Evolutionary conservation across 2,113 vertebrate species (phyloP).

Genomic region (Oxyura jamaicensis): DNA sequence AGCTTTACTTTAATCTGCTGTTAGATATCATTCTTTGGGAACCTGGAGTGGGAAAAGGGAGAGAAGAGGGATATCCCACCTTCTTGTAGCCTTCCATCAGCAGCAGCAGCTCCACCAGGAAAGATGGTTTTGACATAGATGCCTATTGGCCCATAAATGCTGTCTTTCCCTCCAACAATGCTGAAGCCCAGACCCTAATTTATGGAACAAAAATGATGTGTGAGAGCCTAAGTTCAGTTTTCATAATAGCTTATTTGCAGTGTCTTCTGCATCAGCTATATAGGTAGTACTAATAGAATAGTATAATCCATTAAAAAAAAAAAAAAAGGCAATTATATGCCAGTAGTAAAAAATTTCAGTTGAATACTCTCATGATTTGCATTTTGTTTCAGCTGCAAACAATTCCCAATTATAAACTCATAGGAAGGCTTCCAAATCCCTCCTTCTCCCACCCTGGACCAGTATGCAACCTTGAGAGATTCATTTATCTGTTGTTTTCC

Average conservation of each 20-base stretch:
- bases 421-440: background rate
- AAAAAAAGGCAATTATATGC: background rate
- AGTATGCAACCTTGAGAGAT: background rate
- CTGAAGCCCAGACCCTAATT: slow-evolving; percentile 93
- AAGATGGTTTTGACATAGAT: slow-evolving; percentile 97
- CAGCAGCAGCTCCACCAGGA: slow-evolving; percentile 89
- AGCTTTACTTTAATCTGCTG: background rate
- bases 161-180: slow-evolving; percentile 93
- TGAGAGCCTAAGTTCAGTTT: background rate
- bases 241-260: background rate
- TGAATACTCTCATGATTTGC: background rate
- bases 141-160: slow-evolving; percentile 93
- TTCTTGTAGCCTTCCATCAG: slow-evolving; percentile 91
- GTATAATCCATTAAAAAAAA: background rate
- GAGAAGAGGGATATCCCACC: slow-evolving; percentile 70
- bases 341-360: background rate
- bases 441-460: background rate
- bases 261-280: background rate
- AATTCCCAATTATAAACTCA: background rate
- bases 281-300: background rate
- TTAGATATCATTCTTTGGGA: background rate
- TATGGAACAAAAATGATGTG: background rate
- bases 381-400: background rate
- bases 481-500: background rate
- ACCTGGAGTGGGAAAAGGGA: background rate